A percentile compares a stretch with the other conserved stretches of the same genome.
Evolutionary conservation across 2,113 vertebrate genomes (phyloP).

Genomic region (Neolamprologus kungweensis): DNA sequence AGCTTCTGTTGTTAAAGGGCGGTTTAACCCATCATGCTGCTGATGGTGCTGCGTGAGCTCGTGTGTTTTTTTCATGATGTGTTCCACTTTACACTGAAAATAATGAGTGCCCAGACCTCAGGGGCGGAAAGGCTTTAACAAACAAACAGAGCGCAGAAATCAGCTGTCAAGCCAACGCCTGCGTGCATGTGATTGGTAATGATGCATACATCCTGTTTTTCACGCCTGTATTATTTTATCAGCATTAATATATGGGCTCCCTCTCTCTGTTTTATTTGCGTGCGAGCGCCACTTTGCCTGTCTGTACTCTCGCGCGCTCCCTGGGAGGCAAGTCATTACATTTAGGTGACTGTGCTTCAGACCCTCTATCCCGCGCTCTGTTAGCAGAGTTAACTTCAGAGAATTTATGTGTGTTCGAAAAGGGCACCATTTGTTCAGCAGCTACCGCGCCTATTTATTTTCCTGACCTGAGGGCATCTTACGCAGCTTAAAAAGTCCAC

Average conservation of each 20-base stretch:
- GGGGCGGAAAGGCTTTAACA: constrained; percentile 52
- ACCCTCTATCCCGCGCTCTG: neutral
- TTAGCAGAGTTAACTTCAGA: neutral
- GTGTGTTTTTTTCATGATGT: constrained; percentile 1
- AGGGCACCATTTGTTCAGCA: neutral
- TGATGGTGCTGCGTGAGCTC: neutral
- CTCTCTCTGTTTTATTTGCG: neutral
- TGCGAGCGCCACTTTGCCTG: neutral
- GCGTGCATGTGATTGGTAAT: neutral
- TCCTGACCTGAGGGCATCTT: neutral
- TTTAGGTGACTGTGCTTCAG: neutral
- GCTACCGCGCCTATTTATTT: neutral
- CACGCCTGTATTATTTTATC: neutral
- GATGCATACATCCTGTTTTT: neutral
- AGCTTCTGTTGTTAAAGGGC: constrained; percentile 16
- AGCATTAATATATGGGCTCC: neutral
- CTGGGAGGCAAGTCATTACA: neutral
- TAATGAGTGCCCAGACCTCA: constrained; percentile 49
- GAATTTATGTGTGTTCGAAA: neutral
- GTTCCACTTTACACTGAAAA: constrained; percentile 46
- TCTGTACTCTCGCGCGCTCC: neutral
- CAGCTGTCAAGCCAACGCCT: constrained; percentile 33
- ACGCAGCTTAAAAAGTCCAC: neutral
- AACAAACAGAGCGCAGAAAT: constrained; percentile 63
- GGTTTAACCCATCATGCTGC: constrained; percentile 25